phyloP scores from a whole-genome alignment of 2,888 invertebrate genomes.

The Gasteruption jaculator region DNA sequence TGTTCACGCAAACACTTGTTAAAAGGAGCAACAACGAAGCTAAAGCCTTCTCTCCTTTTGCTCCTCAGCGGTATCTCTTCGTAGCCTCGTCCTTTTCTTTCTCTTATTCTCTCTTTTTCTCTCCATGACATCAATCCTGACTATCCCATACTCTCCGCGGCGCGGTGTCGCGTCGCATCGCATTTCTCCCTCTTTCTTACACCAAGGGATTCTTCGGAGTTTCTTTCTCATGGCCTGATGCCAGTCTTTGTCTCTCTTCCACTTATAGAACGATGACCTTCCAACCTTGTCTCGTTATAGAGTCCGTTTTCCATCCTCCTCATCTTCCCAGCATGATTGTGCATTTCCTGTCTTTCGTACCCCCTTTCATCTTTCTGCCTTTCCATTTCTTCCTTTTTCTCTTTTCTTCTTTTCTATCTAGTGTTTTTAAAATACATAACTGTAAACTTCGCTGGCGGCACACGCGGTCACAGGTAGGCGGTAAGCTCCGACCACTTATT shows the following conservation, averaged over 20 bases:
- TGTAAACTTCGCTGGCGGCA: conserved; percentile 35
- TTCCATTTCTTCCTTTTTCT: neutral
- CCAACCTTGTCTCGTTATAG: conserved; percentile 38
- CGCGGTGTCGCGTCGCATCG: conserved; percentile 8
- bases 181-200: conserved; percentile 19
- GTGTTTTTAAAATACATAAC: conserved; percentile 33
- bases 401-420: neutral
- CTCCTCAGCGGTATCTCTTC: conserved; percentile 17
- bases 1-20: conserved; percentile 27
- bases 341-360: too few relatives aligned
- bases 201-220: conserved; percentile 18
- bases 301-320: conserved; percentile 20
- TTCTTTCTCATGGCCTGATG: conserved; percentile 37
- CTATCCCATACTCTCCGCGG: conserved; percentile 2
- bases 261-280: conserved; percentile 32
- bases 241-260: conserved; percentile 26
- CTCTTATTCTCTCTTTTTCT: conserved; percentile 15
- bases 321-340: too few relatives aligned
- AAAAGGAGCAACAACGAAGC: conserved; percentile 11
- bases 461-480: too few relatives aligned
- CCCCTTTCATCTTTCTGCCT: conserved; percentile 6
- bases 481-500: too few relatives aligned
- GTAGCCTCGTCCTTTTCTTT: conserved; percentile 6
- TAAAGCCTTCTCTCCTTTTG: conserved; percentile 26
- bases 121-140: neutral